Conservation (phyloP, 1,140 invertebrate genomes). For the Musca domestica region DNA sequence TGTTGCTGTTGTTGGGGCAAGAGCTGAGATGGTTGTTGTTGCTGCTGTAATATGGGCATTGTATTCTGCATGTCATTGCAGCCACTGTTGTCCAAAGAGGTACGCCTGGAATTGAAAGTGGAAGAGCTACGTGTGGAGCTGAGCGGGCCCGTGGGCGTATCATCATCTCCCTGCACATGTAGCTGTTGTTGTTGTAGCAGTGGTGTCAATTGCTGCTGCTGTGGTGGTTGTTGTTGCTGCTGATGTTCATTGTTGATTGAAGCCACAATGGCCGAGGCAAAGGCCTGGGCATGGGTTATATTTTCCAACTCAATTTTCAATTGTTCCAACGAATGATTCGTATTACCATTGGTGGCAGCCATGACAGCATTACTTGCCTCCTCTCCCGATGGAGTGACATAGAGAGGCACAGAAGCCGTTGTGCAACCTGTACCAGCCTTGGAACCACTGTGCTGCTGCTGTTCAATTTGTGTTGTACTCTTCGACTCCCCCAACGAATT, state of each 20-base stretch:
- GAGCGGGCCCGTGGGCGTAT: conserved; percentile 40
- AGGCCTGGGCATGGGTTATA: conserved; percentile 56
- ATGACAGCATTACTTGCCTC: too few species aligned
- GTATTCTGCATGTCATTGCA: conserved; percentile 41
- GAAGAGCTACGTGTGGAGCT: conserved; percentile 49
- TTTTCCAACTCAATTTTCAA: conserved; percentile 60
- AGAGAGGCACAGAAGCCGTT: too few species aligned
- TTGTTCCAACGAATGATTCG: conserved; percentile 58
- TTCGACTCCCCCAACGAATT: too few species aligned
- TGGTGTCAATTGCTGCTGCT: too few species aligned
- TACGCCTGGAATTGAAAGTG: conserved; percentile 50
- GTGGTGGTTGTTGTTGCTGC: conserved; percentile 15
- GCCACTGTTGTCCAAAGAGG: conserved; percentile 50
- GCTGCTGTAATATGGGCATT: too few species aligned
- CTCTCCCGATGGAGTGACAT: neutral
- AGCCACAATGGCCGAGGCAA: conserved; percentile 45
- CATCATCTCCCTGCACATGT: too few species aligned
- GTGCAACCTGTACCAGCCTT: too few species aligned
- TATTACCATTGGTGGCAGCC: conserved; percentile 35
- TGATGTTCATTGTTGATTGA: conserved; percentile 36
- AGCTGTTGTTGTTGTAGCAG: too few species aligned
- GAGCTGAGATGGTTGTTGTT: too few species aligned
- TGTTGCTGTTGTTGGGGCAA: too few species aligned
- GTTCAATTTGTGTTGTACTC: too few species aligned
- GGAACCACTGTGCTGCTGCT: too few species aligned